A percentile compares a stretch with the other conserved stretches of the same genome.
Evolutionary conservation across 2,797 vertebrate species (phyloP).

Genomic region (Cynopterus sphinx): DNA sequence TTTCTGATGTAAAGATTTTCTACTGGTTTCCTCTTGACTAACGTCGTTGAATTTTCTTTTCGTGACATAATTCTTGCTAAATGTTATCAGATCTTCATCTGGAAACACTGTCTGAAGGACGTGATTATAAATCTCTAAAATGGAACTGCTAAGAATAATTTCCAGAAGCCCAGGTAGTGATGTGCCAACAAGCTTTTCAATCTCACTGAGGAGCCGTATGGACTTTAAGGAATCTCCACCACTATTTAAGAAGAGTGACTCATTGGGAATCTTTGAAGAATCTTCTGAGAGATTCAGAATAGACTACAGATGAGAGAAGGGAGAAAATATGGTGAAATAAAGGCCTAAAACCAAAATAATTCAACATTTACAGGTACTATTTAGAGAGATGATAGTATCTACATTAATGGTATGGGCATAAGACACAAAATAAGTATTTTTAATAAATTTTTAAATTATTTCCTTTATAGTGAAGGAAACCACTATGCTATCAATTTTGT

Average conservation of each 20-base stretch:
- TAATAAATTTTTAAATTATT: conserved; percentile 31
- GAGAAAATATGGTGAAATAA: conserved; percentile 23
- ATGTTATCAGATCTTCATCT: conserved; percentile 55
- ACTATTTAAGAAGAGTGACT: conserved; percentile 90
- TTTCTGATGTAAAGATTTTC: conserved; percentile 55
- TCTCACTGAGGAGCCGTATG: conserved; percentile 87
- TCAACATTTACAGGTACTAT: neutral
- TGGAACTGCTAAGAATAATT: conserved; percentile 88
- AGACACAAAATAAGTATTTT: neutral
- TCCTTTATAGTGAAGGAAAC: neutral
- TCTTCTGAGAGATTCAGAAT: conserved; percentile 86
- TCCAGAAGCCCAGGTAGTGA: conserved; percentile 90
- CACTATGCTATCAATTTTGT: neutral
- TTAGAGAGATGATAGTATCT: neutral
- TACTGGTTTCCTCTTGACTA: conserved; percentile 57
- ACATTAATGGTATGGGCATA: neutral
- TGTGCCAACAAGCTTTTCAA: conserved; percentile 86
- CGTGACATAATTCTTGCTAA: conserved; percentile 21
- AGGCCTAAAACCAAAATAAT: neutral
- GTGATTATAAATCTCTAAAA: conserved; percentile 89
- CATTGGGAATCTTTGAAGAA: conserved; percentile 78
- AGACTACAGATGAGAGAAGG: conserved; percentile 84
- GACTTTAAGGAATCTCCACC: conserved; percentile 96
- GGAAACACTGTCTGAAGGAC: conserved; percentile 75
- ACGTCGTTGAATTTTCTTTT: conserved; percentile 79